Conservation (phyloP, 2,888 invertebrate genomes). For the Drosophila suboccidentalis region DNA sequence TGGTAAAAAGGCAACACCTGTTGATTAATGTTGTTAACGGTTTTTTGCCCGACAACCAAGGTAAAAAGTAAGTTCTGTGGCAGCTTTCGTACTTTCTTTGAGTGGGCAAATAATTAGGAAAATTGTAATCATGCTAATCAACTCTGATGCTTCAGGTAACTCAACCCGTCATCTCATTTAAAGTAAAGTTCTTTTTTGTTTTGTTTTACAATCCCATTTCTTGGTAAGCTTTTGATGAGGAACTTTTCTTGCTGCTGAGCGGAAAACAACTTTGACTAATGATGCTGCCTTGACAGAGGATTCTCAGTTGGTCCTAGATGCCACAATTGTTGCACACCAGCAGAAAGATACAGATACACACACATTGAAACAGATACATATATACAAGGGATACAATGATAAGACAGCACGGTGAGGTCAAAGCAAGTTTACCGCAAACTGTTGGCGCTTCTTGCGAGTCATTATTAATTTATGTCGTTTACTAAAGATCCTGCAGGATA, state of each 20-base stretch:
- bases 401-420: constrained; percentile 39
- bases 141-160: constrained; percentile 25
- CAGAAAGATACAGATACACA: background rate
- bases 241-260: constrained; percentile 33
- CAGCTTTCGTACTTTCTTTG: constrained; percentile 20
- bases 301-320: constrained; percentile 9
- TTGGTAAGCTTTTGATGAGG: constrained; percentile 43
- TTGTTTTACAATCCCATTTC: constrained; percentile 30
- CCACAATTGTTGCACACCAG: constrained; percentile 41
- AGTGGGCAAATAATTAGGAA: constrained; percentile 59
- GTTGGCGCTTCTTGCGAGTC: constrained; percentile 54
- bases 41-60: constrained; percentile 20
- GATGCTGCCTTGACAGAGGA: constrained; percentile 52
- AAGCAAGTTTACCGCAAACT: constrained; percentile 47
- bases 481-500: constrained; percentile 40
- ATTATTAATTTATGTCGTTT: constrained; percentile 68
- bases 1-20: constrained; percentile 33
- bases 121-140: constrained; percentile 69
- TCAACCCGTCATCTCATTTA: constrained; percentile 3
- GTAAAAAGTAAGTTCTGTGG: constrained; percentile 26
- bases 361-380: background rate
- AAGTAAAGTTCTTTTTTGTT: constrained; percentile 18
- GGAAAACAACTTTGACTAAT: constrained; percentile 65
- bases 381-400: constrained; percentile 34
- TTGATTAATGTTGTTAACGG: constrained; percentile 49